These are phyloP conservation scores for Micromesistius poutassou DNA, from an alignment of 2,797 vertebrate genomes.

Conservation along the genomic window DNA sequence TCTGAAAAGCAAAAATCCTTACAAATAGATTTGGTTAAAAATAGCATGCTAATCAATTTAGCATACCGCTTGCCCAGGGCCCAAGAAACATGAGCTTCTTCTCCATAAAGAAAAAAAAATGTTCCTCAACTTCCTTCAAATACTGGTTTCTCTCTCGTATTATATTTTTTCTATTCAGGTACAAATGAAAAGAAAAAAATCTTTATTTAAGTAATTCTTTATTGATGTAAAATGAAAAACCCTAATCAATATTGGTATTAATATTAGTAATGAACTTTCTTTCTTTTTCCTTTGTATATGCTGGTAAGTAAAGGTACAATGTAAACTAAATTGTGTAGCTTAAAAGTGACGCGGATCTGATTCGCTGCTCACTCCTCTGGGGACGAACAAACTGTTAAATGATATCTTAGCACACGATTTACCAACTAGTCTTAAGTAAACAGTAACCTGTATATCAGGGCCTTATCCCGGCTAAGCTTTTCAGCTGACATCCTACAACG, in stretches of 20 bases:
- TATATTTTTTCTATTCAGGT: neutral
- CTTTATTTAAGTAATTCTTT: neutral
- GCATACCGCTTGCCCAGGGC: neutral
- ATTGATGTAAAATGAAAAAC: neutral
- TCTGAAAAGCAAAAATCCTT: neutral
- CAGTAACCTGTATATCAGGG: neutral
- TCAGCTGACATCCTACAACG: neutral
- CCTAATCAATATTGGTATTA: neutral
- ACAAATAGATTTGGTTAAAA: neutral
- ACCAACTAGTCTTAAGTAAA: neutral
- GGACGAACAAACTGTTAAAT: neutral
- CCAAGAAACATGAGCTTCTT: neutral
- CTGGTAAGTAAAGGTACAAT: constrained; percentile 2
- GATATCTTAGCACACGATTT: neutral
- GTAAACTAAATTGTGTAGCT: neutral
- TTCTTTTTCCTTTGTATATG: neutral
- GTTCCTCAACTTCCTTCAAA: neutral
- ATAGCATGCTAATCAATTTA: neutral
- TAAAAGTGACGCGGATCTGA: neutral
- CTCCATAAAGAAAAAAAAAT: neutral
- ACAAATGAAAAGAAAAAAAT: neutral
- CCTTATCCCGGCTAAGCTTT: neutral
- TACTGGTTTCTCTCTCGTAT: neutral
- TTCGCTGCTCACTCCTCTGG: neutral
- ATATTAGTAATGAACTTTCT: neutral